Evolutionary conservation across 92 coral and sea anemone genomes (phyloP).

Genomic region (Umimayanthus chanpuru): DNA sequence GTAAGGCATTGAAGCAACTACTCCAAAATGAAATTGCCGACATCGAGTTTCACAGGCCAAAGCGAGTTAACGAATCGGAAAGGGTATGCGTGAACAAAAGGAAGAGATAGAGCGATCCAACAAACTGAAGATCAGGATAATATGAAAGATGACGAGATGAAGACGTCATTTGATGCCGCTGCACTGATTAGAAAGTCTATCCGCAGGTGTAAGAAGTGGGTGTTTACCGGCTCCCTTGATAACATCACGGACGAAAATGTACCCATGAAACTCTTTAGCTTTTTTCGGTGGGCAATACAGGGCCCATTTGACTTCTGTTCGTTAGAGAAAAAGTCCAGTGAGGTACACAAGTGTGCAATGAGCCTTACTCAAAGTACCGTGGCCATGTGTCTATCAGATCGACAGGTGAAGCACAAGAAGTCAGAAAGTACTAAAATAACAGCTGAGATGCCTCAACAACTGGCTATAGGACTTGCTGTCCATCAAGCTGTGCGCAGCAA

Average conservation of each 20-base stretch:
- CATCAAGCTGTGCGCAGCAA: conserved; percentile 73
- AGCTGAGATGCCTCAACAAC: conserved; percentile 74
- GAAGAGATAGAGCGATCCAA: conserved; percentile 64
- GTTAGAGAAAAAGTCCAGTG: conserved; percentile 52
- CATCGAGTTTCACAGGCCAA: conserved; percentile 67
- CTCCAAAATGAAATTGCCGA: conserved; percentile 66
- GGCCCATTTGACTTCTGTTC: conserved; percentile 56
- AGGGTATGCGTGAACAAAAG: conserved; percentile 29
- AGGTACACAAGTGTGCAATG: conserved; percentile 69
- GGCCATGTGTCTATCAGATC: conserved; percentile 66
- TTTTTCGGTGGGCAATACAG: conserved; percentile 70
- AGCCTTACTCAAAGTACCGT: conserved; percentile 69
- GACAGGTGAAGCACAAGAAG: conserved; percentile 55
- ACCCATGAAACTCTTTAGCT: conserved; percentile 64
- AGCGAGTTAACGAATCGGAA: conserved; percentile 72
- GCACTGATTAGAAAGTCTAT: conserved; percentile 64
- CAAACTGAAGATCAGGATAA: conserved; percentile 48
- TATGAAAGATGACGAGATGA: conserved; percentile 61
- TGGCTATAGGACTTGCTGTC: conserved; percentile 74
- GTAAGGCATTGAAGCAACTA: conserved; percentile 57
- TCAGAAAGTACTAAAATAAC: conserved; percentile 45
- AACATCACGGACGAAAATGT: conserved; percentile 54
- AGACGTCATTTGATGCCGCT: conserved; percentile 73
- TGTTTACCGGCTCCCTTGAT: conserved; percentile 67
- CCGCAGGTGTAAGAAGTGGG: conserved; percentile 70